Evolutionary conservation across 2,888 invertebrate genomes (phyloP), one percentile per base, ranked within the genome.

Genomic region (Phalera bucephala): DNA sequence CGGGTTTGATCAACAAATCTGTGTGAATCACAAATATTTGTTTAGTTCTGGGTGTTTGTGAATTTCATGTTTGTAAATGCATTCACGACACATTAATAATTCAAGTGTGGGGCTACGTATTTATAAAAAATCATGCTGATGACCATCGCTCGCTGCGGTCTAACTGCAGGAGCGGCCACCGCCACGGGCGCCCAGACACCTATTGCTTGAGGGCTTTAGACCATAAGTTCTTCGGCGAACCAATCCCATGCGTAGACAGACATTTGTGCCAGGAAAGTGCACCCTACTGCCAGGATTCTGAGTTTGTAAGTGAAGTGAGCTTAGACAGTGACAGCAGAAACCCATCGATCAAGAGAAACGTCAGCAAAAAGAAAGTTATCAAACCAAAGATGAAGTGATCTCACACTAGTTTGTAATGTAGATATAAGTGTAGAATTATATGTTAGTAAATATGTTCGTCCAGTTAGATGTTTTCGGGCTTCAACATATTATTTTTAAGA

Each of bases 271-370:
- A 64, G 1, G 74, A 75, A 9, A 67, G 61, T 9, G 51, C 64
- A 1, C 63, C 73, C 1, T 77, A 69, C 52, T 80, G 78, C 32
- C 77, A 69, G 14, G 86, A 88, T 60, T 70, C 86, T 0, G 86
- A 83, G 42, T 85, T 86, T 0, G 71, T 85, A 32, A 82, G 85
- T 61, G 87, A 86, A 69, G 67, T 87, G 36, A 85, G 84, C 41
- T 52, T 86, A 15, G 87, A 87, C 9, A 80, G 82, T 44, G 86
- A 83, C 12, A 84, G 84, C 50, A 72, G 86, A 28, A 81, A 78
- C 21, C 80, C 77, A 7, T 86, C 86, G 7, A 66, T 85, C 29
- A 78, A 67, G 47, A 58, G 64, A 8, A 80, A 67, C 34, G 32
- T 47, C 12, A 69, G 58, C 40, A 82, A 80, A 40, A 83, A 80